A percentile compares a stretch with the other conserved stretches of the same genome.
These are phyloP conservation scores for Caiman crocodilus DNA, from an alignment of 2,797 vertebrate genomes.

Conservation along the genomic window DNA sequence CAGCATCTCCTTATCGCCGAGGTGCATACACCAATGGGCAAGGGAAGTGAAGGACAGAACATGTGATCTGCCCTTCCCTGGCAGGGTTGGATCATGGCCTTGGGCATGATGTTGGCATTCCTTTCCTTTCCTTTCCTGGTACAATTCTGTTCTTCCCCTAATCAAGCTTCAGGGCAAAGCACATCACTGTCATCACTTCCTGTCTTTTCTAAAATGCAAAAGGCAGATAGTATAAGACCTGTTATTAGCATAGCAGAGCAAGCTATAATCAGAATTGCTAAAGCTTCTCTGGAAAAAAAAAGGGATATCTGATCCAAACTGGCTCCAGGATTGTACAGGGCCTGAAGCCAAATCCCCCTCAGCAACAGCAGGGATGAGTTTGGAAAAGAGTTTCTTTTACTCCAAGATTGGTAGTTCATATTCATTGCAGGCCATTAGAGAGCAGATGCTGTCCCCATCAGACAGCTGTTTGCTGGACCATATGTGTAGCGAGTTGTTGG, in stretches of 20 bases:
- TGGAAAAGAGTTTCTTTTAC: not conserved
- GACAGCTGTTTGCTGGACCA: not conserved
- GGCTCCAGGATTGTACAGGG: accelerated
- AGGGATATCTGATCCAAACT: not conserved
- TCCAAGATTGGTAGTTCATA: not conserved
- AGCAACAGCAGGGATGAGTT: not conserved
- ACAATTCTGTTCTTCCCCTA: not conserved
- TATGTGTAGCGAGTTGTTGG: not conserved
- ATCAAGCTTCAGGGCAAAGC: accelerated
- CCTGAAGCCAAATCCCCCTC: accelerated
- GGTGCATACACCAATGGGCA: accelerated
- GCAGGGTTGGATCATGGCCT: not conserved
- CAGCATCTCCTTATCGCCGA: not conserved
- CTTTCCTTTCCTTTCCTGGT: not conserved
- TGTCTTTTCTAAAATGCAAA: not conserved
- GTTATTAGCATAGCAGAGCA: not conserved
- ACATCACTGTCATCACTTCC: not conserved
- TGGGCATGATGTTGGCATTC: accelerated
- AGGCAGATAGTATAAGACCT: not conserved
- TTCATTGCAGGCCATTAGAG: not conserved
- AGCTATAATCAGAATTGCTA: accelerated
- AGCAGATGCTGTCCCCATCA: not conserved
- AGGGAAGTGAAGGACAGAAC: not conserved
- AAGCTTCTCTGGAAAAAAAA: not conserved
- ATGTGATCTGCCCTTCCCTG: accelerated